Base-by-base conservation (phyloP, 2,113 vertebrate genomes). In the Progne subis region DNA sequence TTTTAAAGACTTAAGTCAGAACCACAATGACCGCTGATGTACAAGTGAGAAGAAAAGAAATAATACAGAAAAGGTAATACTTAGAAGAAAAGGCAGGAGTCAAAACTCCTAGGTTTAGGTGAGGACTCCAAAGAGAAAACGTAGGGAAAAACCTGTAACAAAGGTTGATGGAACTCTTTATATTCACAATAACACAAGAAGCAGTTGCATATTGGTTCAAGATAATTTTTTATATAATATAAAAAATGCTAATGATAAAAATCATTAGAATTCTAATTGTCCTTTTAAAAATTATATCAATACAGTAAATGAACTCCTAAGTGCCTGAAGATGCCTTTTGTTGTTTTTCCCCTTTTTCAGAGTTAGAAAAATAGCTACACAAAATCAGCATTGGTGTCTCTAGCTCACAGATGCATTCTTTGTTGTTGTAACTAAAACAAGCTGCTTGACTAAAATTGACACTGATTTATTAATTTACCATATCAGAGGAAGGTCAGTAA, bases 381-480 rank as follows among this genome's bases (percentile, higher is more conserved):
- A 65, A 44, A 75, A 88, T 31, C 24, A 63, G 4, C 11, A 39
- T 67, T 61, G 11, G 23, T 60, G 49, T 7, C 31, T 64, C 50
- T 69, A 32, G 29, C 19, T 92, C 13, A 57, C 31, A 57, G 52
- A 39, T 65, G 28, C 0, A 0, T 49, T 79, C 49, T 95, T 77
- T 87, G 34, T 24, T 84, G 28, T 18, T 56, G 20, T 41, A 84
- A 26, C 39, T 68, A 21, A 74, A 70, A 70, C 18, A 67, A 85
- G 3, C 29, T 37, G 16, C 70, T 76, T 86, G 59, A 88, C 50
- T 89, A 83, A 79, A 91, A 80, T 21, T 82, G 59, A 61, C 39
- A 44, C n/a, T 61, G 44, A 82, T 90, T 79, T 85, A 76, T 78
- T 88, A 85, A 95, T 89, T 87, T 91, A 86, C 37, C 32, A 61